Base-by-base conservation (phyloP, 2,113 vertebrate species). In the Caretta caretta region DNA sequence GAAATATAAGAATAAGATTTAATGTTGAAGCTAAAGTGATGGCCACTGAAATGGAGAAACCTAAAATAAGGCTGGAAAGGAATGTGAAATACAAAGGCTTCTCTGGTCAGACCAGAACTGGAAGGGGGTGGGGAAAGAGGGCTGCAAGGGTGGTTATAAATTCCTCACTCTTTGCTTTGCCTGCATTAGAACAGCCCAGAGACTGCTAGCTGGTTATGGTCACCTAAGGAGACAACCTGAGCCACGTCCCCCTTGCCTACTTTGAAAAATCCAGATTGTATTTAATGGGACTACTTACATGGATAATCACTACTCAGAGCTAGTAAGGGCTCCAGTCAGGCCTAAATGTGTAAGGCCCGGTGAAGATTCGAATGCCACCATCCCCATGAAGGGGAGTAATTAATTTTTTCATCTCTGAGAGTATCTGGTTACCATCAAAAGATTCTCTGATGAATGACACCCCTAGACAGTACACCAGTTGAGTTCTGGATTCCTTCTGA, bases 251-350 rank as follows among this genome's bases (percentile, higher is more conserved):
- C 42, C 10, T 10, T 22, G 25, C 65, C 65, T 72, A 14, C 3
- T 2, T 22, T 19, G 0, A 0, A 20, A 3, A n/a, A 75, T 1
- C 17, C 88, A 12, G 53, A 3, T 0, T 2, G 53, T 87, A 62
- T 22, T 25, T 1, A 78, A 14, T 48, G 24, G 42, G 75, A 78
- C 25, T 27, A 13, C 13, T n/a, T 27, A 42, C 53, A 22, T 7
- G 10, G 83, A 24, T 16, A 4, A 42, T 35, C 65, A 79, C 22
- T 50, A 48, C 59, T 72, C 59, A 65, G 65, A 80, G 69, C 86
- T 93, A 90, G 62, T 72, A 83, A 53, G 80, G 87, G 51, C 8
- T 84, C 48, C 82, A 92, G 82, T 82, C 19, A 50, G 88, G 88
- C 51, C 93, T 72, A 56, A 90, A 90, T 72, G 49, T 56, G 24